A percentile compares a stretch with the other conserved stretches of the same genome.
phyloP scores from a whole-genome alignment of 2,888 invertebrate genomes.

The Rhingia rostrata region DNA sequence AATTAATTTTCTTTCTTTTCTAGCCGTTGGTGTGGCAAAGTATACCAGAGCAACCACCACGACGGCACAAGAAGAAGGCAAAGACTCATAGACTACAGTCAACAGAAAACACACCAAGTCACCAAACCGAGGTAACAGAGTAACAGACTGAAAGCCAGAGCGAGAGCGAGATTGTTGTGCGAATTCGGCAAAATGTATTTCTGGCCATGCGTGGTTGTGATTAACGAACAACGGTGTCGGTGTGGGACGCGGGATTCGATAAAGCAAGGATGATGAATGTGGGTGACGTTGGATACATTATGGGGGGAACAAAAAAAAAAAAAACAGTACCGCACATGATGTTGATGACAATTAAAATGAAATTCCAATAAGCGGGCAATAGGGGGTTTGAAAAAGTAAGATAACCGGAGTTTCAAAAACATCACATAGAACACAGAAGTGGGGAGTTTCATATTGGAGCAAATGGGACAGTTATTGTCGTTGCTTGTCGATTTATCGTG shows the following conservation, averaged over 20 bases:
- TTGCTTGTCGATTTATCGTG: not conserved
- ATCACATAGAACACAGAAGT: not conserved
- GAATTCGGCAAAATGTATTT: conserved; percentile 59
- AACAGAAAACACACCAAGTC: conserved; percentile 67
- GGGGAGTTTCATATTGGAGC: not conserved
- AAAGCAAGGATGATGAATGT: conserved; percentile 50
- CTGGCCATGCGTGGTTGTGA: conserved; percentile 60
- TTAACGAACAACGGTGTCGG: not conserved
- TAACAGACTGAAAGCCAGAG: not conserved
- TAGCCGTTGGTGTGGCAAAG: conserved; percentile 47
- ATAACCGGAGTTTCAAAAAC: conserved; percentile 7
- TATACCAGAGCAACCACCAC: conserved; percentile 54
- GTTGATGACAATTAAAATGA: not conserved
- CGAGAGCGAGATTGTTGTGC: conserved; percentile 33
- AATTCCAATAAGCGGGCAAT: not conserved
- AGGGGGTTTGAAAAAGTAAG: not conserved
- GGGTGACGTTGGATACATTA: conserved; percentile 41
- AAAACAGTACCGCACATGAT: not conserved
- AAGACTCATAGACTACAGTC: conserved; percentile 67
- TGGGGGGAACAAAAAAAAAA: not conserved
- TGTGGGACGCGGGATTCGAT: conserved; percentile 28
- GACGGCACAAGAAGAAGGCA: conserved; percentile 67
- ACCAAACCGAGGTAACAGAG: conserved; percentile 57
- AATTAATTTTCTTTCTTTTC: conserved; percentile 37
- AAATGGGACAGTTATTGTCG: not conserved